Conservation (phyloP, 2,113 vertebrate species). For the Serilophus lunatus region DNA sequence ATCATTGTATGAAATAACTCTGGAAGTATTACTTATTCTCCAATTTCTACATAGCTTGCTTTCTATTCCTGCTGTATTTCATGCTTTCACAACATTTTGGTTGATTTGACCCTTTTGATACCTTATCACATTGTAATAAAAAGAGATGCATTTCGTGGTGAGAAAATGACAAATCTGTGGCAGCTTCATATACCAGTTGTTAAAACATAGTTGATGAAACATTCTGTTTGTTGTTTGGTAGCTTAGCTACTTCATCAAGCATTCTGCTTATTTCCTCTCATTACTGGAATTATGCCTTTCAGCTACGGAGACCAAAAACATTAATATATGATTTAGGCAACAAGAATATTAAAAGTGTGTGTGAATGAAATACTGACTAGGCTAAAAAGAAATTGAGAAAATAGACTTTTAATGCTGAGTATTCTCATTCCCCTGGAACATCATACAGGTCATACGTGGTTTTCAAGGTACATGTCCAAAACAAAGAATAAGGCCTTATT, state of each 20-base stretch:
- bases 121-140: not conserved
- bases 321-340: slow-evolving; percentile 59
- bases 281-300: slow-evolving; percentile 68
- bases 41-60: not conserved
- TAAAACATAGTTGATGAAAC: slow-evolving; percentile 48
- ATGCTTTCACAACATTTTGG: not conserved
- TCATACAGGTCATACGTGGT: accelerated
- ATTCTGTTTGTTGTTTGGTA: slow-evolving; percentile 57
- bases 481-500: not conserved
- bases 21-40: not conserved
- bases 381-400: not conserved
- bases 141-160: not conserved
- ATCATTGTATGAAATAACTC: not conserved
- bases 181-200: not conserved
- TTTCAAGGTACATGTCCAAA: not conserved
- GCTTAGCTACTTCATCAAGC: slow-evolving; percentile 60
- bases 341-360: slow-evolving; percentile 51
- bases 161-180: not conserved
- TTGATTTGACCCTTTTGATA: slow-evolving; percentile 8
- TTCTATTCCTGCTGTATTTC: not conserved
- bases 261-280: slow-evolving; percentile 64
- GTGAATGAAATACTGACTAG: slow-evolving; percentile 47
- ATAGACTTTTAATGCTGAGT: not conserved
- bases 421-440: not conserved
- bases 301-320: slow-evolving; percentile 37